Conservation (phyloP, 2,113 vertebrate species). For the Nanorana parkeri region DNA sequence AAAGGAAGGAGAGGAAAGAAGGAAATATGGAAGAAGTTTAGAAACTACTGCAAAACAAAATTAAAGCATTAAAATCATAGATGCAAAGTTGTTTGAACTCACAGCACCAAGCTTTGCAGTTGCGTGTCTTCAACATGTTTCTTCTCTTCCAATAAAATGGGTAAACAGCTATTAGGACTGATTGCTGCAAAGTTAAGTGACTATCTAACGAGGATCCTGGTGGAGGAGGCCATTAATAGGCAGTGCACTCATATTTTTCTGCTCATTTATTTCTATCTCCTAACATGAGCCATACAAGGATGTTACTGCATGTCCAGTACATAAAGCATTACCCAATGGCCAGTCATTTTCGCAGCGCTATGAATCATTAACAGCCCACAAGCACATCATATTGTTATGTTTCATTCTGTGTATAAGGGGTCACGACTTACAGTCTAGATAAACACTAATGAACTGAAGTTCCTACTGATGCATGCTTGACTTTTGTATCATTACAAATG, state of each 20-base stretch:
- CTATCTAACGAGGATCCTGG: constrained; percentile 13
- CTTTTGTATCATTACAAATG: not conserved
- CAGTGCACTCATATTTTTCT: constrained; percentile 29
- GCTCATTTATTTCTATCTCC: constrained; percentile 46
- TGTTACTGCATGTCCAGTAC: constrained; percentile 14
- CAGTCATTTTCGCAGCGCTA: constrained; percentile 20
- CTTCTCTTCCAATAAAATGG: not conserved
- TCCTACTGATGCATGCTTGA: not conserved
- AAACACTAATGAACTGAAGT: constrained; percentile 9
- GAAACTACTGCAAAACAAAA: too few relatives aligned
- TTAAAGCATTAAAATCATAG: not conserved
- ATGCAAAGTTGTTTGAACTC: not conserved
- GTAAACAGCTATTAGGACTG: constrained; percentile 43
- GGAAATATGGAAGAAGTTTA: too few relatives aligned
- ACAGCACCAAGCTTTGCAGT: not conserved
- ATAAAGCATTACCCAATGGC: constrained; percentile 40
- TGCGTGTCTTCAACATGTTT: not conserved
- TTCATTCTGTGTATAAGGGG: constrained; percentile 4
- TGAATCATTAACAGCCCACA: constrained; percentile 45
- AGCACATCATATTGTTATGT: constrained; percentile 17
- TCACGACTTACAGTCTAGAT: constrained; percentile 10
- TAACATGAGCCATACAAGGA: constrained; percentile 15
- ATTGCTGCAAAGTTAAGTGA: constrained; percentile 38
- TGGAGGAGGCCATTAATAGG: constrained; percentile 40
- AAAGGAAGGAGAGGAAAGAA: too few relatives aligned